phyloP scores from a whole-genome alignment of 2,113 vertebrate genomes.

The Scartelaos histophorus region DNA sequence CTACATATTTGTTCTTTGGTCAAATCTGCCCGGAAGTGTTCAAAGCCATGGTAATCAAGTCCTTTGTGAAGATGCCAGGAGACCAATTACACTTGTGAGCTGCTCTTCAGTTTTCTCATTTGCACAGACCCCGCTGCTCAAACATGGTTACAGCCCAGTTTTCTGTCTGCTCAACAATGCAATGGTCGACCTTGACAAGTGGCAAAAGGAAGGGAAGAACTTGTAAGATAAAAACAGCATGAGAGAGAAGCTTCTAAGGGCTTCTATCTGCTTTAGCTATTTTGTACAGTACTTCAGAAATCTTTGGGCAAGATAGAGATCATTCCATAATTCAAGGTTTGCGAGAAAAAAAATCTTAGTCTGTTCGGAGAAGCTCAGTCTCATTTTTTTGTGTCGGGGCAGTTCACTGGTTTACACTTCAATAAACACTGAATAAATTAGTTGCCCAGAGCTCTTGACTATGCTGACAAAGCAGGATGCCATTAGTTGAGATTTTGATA shows the following conservation, averaged over 20 bases:
- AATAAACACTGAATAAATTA: too few species aligned
- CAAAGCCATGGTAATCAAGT: slow-evolving; percentile 78
- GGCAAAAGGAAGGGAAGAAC: slow-evolving; percentile 38
- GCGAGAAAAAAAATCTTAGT: too few species aligned
- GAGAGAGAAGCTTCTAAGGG: slow-evolving; percentile 26
- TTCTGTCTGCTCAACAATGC: slow-evolving; percentile 38
- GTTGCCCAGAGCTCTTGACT: too few species aligned
- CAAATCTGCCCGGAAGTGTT: slow-evolving; percentile 72
- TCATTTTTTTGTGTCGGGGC: too few species aligned
- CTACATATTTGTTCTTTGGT: slow-evolving; percentile 72
- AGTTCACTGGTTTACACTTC: too few species aligned
- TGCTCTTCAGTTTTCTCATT: slow-evolving; percentile 66
- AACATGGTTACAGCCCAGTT: slow-evolving; percentile 53
- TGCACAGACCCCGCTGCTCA: slow-evolving; percentile 65
- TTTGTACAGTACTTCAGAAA: too few species aligned
- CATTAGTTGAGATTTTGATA: too few species aligned
- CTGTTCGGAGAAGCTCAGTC: too few species aligned
- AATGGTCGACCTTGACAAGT: slow-evolving; percentile 70
- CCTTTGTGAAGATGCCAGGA: slow-evolving; percentile 70
- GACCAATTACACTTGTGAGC: slow-evolving; percentile 75
- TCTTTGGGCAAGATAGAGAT: too few species aligned
- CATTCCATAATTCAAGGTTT: too few species aligned
- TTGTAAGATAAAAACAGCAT: slow-evolving; percentile 41
- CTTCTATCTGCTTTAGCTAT: background rate
- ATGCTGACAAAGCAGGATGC: too few species aligned